phyloP scores from a whole-genome alignment of 2,797 vertebrate genomes.

The Cyprinella venusta region DNA sequence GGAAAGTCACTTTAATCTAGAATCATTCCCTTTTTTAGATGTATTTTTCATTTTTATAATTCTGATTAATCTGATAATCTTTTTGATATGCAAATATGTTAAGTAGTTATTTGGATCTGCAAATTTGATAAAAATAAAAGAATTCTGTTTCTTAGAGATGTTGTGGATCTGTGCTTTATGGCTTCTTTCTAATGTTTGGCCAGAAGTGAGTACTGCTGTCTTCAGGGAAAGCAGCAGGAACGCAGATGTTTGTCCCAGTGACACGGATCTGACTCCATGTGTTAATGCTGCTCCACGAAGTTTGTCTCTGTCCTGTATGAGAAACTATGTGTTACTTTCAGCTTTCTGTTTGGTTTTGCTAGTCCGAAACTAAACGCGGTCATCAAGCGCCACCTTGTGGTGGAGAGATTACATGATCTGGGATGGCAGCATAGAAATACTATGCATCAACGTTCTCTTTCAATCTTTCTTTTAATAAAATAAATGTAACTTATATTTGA shows the following conservation, averaged over 20 bases:
- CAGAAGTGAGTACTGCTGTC: background rate
- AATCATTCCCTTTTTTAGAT: background rate
- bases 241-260: too few species aligned
- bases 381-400: conserved; percentile 50
- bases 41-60: background rate
- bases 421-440: background rate
- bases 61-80: background rate
- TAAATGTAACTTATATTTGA: background rate
- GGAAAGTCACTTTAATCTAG: background rate
- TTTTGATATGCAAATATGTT: background rate
- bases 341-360: background rate
- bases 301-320: conserved; percentile 50
- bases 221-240: conserved; percentile 8
- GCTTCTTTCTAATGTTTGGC: background rate
- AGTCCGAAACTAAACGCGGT: background rate
- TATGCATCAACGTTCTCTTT: background rate
- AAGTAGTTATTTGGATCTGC: background rate
- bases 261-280: background rate
- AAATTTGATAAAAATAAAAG: background rate
- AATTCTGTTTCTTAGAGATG: background rate
- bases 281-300: conserved; percentile 57
- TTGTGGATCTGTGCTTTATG: background rate
- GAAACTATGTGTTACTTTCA: conserved; percentile 24
- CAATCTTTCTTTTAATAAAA: background rate
- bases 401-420: background rate